Percentiles rank a stretch among this genome's conserved stretches.
These are phyloP conservation scores for Heterodera carotae DNA, from an alignment of 1,140 invertebrate genomes.

Conservation along the genomic window DNA sequence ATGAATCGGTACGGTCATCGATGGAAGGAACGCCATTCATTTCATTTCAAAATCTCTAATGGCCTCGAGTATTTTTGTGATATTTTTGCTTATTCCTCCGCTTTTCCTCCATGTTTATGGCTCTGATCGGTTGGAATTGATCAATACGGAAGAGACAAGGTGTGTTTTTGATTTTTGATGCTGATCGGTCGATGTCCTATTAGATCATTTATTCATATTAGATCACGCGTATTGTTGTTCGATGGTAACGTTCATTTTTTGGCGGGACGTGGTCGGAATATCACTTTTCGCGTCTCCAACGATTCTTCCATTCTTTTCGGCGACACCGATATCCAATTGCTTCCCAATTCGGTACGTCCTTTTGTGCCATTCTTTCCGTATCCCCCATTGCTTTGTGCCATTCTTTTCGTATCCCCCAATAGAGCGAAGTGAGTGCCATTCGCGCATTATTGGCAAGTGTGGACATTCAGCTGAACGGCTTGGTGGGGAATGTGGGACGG, in stretches of 20 bases:
- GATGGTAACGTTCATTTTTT: slow-evolving; percentile 59
- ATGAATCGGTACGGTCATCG: too few relatives aligned
- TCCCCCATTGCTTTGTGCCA: background rate
- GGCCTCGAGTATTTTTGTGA: background rate
- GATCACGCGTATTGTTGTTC: slow-evolving; percentile 53
- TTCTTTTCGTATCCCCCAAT: background rate
- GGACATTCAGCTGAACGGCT: slow-evolving; percentile 1
- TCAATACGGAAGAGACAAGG: slow-evolving; percentile 38
- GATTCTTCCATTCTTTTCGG: slow-evolving; percentile 52
- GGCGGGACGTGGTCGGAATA: slow-evolving; percentile 55
- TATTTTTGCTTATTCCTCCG: background rate
- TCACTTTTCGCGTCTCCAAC: slow-evolving; percentile 50
- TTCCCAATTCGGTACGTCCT: slow-evolving; percentile 47
- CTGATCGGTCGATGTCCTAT: slow-evolving; percentile 4
- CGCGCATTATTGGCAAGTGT: background rate
- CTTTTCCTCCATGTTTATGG: slow-evolving; percentile 6
- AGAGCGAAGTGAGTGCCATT: slow-evolving; percentile 12
- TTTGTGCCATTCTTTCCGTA: slow-evolving; percentile 1
- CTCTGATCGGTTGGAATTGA: slow-evolving; percentile 21
- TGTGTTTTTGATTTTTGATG: slow-evolving; percentile 11
- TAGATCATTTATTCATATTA: slow-evolving; percentile 20
- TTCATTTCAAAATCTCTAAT: background rate
- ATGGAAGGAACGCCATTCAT: background rate
- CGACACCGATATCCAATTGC: slow-evolving; percentile 49
- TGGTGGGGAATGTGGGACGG: slow-evolving; percentile 5